A percentile compares a stretch with the other conserved stretches of the same genome.
phyloP scores from a whole-genome alignment of 2,888 invertebrate genomes.

The Mellilla xanthometata region DNA sequence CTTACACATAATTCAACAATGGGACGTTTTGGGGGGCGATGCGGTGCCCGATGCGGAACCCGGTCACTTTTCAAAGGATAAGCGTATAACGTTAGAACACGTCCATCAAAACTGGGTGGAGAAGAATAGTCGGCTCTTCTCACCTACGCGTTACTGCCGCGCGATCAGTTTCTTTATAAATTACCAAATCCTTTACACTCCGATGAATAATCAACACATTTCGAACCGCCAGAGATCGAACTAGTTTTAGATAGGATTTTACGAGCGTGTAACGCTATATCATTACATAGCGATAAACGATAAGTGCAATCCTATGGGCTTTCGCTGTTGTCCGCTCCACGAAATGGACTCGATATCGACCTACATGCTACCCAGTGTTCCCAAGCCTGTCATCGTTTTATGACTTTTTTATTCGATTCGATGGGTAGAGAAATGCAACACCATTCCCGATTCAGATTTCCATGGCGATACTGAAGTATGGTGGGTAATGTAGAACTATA shows the following conservation, averaged over 20 bases:
- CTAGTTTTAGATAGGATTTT: slow-evolving; percentile 63
- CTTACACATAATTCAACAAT: slow-evolving; percentile 50
- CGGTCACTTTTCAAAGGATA: slow-evolving; percentile 49
- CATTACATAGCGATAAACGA: slow-evolving; percentile 71
- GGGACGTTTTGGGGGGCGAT: slow-evolving; percentile 36
- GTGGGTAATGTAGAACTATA: slow-evolving; percentile 40
- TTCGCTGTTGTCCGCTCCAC: slow-evolving; percentile 68
- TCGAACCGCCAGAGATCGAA: slow-evolving; percentile 48
- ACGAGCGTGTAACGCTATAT: slow-evolving; percentile 72
- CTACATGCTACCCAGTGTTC: slow-evolving; percentile 70
- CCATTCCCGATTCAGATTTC: slow-evolving; percentile 70
- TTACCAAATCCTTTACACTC: slow-evolving; percentile 60
- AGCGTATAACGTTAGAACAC: slow-evolving; percentile 30
- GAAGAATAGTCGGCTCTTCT: slow-evolving; percentile 42
- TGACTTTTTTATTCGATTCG: slow-evolving; percentile 77
- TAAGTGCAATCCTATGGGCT: slow-evolving; percentile 66
- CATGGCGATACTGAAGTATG: slow-evolving; percentile 56
- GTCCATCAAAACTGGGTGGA: slow-evolving; percentile 41
- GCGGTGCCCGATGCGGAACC: slow-evolving; percentile 36
- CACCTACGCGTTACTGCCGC: slow-evolving; percentile 51
- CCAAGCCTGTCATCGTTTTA: slow-evolving; percentile 77
- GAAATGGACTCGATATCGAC: slow-evolving; percentile 66
- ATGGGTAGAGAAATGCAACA: slow-evolving; percentile 73
- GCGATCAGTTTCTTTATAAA: slow-evolving; percentile 60
- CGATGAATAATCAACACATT: slow-evolving; percentile 65